These are phyloP conservation scores for Taurulus bubalis DNA, from an alignment of 2,113 vertebrate genomes.

Conservation along the genomic window DNA sequence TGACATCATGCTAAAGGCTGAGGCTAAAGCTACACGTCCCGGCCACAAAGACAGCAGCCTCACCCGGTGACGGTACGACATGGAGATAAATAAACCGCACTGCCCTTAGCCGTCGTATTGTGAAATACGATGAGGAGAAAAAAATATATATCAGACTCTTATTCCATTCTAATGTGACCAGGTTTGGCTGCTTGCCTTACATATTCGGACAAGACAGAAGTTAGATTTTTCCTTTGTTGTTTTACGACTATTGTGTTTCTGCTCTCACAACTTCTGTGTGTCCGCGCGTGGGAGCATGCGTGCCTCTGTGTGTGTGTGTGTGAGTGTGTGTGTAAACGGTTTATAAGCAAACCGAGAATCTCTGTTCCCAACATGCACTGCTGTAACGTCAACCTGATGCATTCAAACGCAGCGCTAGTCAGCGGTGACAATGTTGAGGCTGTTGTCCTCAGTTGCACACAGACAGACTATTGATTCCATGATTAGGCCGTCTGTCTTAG, in stretches of 20 bases:
- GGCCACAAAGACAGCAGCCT: not conserved
- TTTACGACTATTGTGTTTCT: not conserved
- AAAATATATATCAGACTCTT: not conserved
- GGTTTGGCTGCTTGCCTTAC: no score
- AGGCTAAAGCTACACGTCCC: not conserved
- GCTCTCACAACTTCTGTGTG: not conserved
- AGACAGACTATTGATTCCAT: slow-evolving; percentile 74
- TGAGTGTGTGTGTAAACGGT: not conserved
- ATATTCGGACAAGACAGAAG: not conserved
- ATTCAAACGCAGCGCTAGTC: slow-evolving; percentile 25
- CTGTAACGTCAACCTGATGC: slow-evolving; percentile 2
- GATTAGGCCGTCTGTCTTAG: slow-evolving; percentile 73
- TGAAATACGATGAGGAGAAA: no score
- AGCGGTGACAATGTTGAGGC: no score
- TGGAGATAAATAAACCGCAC: not conserved
- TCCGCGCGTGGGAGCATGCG: not conserved
- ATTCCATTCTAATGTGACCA: no score
- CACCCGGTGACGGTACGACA: not conserved
- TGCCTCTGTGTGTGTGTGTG: not conserved
- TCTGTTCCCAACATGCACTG: not conserved
- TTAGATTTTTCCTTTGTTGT: no score
- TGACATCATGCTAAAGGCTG: not conserved
- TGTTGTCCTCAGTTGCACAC: slow-evolving; percentile 46
- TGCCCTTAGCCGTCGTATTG: no score
- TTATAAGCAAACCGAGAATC: not conserved